Evolutionary conservation across 2,797 vertebrate species (phyloP).

Genomic region (Lepidocolaptes lacrymiger): DNA sequence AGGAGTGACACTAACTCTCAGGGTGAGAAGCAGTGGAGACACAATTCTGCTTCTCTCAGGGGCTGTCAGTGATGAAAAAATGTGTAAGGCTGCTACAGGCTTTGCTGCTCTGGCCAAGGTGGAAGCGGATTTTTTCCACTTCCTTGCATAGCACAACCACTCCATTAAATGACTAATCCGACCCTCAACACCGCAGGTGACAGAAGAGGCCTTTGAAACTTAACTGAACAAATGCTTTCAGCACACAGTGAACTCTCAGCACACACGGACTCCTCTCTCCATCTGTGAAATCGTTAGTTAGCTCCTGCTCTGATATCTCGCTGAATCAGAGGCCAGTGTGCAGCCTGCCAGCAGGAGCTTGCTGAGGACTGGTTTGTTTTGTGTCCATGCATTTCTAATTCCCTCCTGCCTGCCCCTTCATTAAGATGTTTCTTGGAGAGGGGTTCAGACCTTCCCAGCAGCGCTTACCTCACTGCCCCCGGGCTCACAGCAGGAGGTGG

Average conservation of each 20-base stretch:
- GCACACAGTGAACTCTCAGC: not conserved
- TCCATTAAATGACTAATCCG: not conserved
- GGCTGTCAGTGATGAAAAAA: not conserved
- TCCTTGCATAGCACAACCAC: not conserved
- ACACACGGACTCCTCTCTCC: not conserved
- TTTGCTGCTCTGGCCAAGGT: not conserved
- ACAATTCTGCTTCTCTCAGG: not conserved
- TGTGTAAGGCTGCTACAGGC: not conserved
- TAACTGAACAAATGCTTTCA: constrained; percentile 39
- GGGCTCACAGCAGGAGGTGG: accelerated
- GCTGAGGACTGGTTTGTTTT: not conserved
- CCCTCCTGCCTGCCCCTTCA: not conserved
- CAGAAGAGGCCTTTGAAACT: constrained; percentile 41
- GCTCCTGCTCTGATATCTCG: not conserved
- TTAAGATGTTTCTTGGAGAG: not conserved
- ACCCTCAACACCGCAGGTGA: not conserved
- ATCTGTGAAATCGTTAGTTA: not conserved
- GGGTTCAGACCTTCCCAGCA: not conserved
- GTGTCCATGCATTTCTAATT: not conserved
- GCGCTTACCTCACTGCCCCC: not conserved
- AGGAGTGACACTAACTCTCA: not conserved
- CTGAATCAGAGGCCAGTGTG: not conserved
- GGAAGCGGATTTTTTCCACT: constrained; percentile 31
- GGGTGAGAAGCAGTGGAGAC: not conserved
- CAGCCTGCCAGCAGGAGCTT: not conserved